These are phyloP conservation scores for Neoitamus cyanurus DNA, from an alignment of 2,888 invertebrate genomes.

Conservation along the genomic window DNA sequence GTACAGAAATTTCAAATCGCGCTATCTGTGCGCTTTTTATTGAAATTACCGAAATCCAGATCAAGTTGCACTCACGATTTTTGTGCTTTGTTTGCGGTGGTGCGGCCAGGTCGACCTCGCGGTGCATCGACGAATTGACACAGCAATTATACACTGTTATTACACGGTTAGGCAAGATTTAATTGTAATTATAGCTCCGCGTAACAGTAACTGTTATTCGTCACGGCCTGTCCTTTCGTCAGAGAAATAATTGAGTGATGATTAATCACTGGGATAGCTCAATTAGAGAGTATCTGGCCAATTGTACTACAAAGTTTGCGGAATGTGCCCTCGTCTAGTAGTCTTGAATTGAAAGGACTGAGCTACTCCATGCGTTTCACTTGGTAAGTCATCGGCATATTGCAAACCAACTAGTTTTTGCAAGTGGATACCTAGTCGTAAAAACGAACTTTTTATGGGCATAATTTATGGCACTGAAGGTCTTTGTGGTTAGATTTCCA, in stretches of 20 bases:
- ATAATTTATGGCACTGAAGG: too few species aligned
- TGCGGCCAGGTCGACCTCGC: neutral
- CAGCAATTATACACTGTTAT: neutral
- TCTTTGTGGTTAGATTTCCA: too few species aligned
- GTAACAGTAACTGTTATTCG: neutral
- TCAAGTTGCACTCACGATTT: neutral
- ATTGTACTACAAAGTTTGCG: neutral
- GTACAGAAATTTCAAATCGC: neutral
- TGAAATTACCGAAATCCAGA: neutral
- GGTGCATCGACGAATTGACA: neutral
- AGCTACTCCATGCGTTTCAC: too few species aligned
- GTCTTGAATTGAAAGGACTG: neutral
- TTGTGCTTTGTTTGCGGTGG: neutral
- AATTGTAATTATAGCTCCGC: neutral
- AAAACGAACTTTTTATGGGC: too few species aligned
- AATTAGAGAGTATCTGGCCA: neutral
- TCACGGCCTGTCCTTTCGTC: neutral
- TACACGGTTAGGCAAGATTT: neutral
- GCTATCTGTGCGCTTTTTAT: neutral
- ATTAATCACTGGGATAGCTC: neutral
- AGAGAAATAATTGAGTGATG: neutral
- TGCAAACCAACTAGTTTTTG: too few species aligned
- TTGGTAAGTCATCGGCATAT: too few species aligned
- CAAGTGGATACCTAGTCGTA: too few species aligned
- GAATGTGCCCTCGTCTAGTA: neutral